Evolutionary conservation across 1,140 invertebrate species (phyloP).

Genomic region (Liolophura sinensis): DNA sequence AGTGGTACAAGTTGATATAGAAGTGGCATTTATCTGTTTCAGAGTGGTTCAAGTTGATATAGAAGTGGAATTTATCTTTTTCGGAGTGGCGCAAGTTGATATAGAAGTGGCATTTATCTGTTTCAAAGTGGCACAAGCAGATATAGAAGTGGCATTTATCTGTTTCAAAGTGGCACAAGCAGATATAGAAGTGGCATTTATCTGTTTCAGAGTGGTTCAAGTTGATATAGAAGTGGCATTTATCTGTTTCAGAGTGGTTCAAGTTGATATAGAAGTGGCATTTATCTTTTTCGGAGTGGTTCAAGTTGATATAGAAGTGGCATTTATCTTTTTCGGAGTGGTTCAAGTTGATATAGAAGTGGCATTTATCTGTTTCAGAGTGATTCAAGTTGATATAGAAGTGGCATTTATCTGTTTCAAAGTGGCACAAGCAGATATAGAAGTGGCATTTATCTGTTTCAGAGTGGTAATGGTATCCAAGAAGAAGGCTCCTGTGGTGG

Average conservation of each 20-base stretch:
- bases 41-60: constrained; percentile 31
- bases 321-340: constrained; percentile 17
- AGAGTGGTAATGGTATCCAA: constrained; percentile 39
- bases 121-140: constrained; percentile 29
- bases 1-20: constrained; percentile 17
- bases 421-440: constrained; percentile 16
- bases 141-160: too few species aligned
- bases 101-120: too few species aligned
- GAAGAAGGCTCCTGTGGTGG: constrained; percentile 28
- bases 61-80: not conserved
- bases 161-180: constrained; percentile 26
- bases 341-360: constrained; percentile 6
- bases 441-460: not conserved
- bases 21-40: not conserved
- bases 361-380: constrained; percentile 13
- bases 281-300: constrained; percentile 21
- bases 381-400: constrained; percentile 17
- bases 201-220: constrained; percentile 27
- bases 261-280: too few species aligned
- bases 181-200: too few species aligned
- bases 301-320: too few species aligned
- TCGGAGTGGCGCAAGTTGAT: constrained; percentile 27
- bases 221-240: too few species aligned
- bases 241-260: constrained; percentile 24
- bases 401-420: constrained; percentile 11